Percentiles rank a stretch among this genome's conserved stretches.
Conservation (phyloP, 2,888 invertebrate genomes). For the Drosophila tripunctata region DNA sequence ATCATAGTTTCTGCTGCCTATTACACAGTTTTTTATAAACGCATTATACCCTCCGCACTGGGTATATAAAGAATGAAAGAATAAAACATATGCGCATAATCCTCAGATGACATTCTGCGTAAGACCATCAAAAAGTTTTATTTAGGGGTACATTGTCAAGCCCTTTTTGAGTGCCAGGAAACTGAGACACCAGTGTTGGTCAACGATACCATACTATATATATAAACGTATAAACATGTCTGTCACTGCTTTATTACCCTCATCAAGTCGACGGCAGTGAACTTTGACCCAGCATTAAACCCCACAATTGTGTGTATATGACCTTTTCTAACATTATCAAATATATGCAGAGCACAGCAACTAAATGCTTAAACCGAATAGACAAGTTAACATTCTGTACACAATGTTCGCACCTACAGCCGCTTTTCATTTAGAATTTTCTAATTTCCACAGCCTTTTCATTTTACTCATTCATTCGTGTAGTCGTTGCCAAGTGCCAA, state of each 20-base stretch:
- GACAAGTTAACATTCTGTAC: not conserved
- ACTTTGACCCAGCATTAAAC: constrained; percentile 33
- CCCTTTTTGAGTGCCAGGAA: not conserved
- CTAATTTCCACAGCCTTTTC: not conserved
- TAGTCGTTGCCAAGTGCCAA: constrained; percentile 45
- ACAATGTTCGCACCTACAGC: constrained; percentile 6
- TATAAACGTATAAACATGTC: constrained; percentile 7
- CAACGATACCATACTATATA: constrained; percentile 24
- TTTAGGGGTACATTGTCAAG: not conserved
- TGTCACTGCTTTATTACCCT: constrained; percentile 54
- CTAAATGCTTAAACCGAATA: not conserved
- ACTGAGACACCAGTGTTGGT: constrained; percentile 14
- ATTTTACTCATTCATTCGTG: constrained; percentile 4
- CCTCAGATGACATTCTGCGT: constrained; percentile 39
- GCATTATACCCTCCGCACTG: too few species aligned
- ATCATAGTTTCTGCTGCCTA: too few species aligned
- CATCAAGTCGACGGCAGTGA: constrained; percentile 50
- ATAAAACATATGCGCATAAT: constrained; percentile 45
- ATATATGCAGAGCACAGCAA: not conserved
- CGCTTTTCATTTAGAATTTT: not conserved
- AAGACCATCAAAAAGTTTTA: constrained; percentile 32
- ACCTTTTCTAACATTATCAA: constrained; percentile 45
- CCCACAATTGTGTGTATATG: constrained; percentile 13
- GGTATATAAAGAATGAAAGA: not conserved
- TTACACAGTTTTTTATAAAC: too few species aligned